A percentile compares a stretch with the other conserved stretches of the same genome.
These are phyloP conservation scores for Lithophane socia DNA, from an alignment of 2,888 invertebrate species.

Conservation along the genomic window DNA sequence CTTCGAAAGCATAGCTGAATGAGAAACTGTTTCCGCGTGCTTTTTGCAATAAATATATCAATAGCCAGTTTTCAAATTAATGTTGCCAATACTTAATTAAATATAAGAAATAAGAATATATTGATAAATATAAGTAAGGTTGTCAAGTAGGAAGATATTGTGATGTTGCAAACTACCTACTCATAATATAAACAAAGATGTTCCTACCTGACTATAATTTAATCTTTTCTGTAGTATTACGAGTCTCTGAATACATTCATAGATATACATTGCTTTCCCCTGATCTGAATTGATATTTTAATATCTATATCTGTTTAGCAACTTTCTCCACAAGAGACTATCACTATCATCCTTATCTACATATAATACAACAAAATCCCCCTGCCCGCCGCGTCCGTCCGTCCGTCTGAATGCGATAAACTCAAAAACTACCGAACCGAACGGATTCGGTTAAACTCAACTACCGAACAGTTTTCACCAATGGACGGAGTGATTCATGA, in stretches of 20 bases:
- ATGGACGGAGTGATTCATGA: no score
- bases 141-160: neutral
- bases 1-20: slow-evolving; percentile 66
- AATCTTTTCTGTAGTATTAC: neutral
- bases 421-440: no score
- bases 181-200: no score
- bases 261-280: slow-evolving; percentile 27
- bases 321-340: slow-evolving; percentile 49
- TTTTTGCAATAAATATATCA: slow-evolving; percentile 58
- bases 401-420: no score
- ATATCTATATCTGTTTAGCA: slow-evolving; percentile 4
- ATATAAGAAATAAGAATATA: no score
- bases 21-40: slow-evolving; percentile 72
- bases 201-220: neutral
- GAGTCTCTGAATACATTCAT: slow-evolving; percentile 11
- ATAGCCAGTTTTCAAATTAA: slow-evolving; percentile 10
- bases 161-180: neutral
- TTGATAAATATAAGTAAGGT: neutral
- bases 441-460: no score
- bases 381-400: no score
- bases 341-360: no score
- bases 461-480: no score
- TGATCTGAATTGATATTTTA: slow-evolving; percentile 24
- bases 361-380: no score
- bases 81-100: slow-evolving; percentile 3